These are phyloP conservation scores for Sarcophilus harrisii DNA, from an alignment of 2,797 vertebrate genomes.

Conservation along the genomic window DNA sequence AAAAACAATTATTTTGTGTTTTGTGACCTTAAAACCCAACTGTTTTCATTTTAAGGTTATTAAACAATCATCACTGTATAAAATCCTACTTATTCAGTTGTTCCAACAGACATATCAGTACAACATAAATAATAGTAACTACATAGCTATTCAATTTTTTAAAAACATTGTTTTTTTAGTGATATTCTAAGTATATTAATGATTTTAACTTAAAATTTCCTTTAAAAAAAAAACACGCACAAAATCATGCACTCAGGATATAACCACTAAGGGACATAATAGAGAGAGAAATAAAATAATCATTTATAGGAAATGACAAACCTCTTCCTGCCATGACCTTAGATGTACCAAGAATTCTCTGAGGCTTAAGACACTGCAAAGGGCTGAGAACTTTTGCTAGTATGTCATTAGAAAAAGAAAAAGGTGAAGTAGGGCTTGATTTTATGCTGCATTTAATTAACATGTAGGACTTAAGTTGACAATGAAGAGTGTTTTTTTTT, in stretches of 20 bases:
- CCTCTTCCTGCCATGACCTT: background rate
- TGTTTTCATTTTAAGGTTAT: background rate
- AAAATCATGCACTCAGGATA: conserved; percentile 1
- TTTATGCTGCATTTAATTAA: conserved; percentile 58
- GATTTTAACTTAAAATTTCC: conserved; percentile 16
- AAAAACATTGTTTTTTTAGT: background rate
- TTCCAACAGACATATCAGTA: background rate
- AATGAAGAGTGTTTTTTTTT: conserved; percentile 36
- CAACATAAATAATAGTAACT: conserved; percentile 30
- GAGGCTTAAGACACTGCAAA: background rate
- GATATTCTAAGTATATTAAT: conserved; percentile 2
- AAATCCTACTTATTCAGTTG: background rate
- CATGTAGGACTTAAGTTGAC: conserved; percentile 43
- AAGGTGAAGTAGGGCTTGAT: conserved; percentile 22
- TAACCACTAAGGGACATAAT: background rate
- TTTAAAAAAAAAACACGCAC: background rate
- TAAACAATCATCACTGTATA: background rate
- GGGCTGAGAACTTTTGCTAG: conserved; percentile 54
- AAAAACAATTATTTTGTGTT: background rate
- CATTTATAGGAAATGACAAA: conserved; percentile 38
- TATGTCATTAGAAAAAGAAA: conserved; percentile 42
- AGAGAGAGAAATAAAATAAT: conserved; percentile 37
- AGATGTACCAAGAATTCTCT: conserved; percentile 42
- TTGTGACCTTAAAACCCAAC: background rate
- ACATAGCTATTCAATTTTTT: background rate